A percentile compares a stretch with the other conserved stretches of the same genome.
These are phyloP conservation scores for Calephelis nemesis DNA, from an alignment of 1,140 invertebrate genomes.

Conservation along the genomic window DNA sequence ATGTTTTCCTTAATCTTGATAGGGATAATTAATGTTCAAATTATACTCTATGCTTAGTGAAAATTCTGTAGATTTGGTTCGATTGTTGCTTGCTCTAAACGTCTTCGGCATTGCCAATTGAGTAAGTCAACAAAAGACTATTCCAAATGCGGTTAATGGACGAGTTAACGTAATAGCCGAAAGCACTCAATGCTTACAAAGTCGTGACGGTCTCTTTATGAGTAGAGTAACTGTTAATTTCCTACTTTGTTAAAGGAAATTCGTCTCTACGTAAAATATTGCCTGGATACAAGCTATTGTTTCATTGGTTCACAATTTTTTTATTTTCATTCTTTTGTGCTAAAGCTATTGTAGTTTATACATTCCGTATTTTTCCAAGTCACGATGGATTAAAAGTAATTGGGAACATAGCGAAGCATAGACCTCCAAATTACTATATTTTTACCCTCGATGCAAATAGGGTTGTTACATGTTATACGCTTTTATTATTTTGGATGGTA, in stretches of 20 bases:
- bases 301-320: conserved; percentile 47
- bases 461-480: neutral
- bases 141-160: conserved; percentile 63
- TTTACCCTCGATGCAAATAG: conserved; percentile 7
- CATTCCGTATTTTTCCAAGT: conserved; percentile 20
- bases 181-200: conserved; percentile 76
- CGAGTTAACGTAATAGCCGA: conserved; percentile 74
- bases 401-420: conserved; percentile 15
- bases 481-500: neutral
- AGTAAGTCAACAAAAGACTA: conserved; percentile 56
- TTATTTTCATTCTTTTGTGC: conserved; percentile 45
- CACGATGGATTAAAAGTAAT: conserved; percentile 26
- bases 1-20: no score
- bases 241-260: conserved; percentile 64
- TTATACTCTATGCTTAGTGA: no score
- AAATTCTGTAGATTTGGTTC: neutral
- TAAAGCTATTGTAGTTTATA: conserved; percentile 25
- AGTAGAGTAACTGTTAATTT: conserved; percentile 72
- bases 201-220: conserved; percentile 69
- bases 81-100: conserved; percentile 7
- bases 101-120: conserved; percentile 37
- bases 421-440: conserved; percentile 8
- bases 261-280: conserved; percentile 67
- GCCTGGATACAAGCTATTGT: conserved; percentile 43
- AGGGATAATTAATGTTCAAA: no score